These are phyloP conservation scores for Passerina amoena DNA, from an alignment of 2,113 vertebrate species.

Conservation along the genomic window DNA sequence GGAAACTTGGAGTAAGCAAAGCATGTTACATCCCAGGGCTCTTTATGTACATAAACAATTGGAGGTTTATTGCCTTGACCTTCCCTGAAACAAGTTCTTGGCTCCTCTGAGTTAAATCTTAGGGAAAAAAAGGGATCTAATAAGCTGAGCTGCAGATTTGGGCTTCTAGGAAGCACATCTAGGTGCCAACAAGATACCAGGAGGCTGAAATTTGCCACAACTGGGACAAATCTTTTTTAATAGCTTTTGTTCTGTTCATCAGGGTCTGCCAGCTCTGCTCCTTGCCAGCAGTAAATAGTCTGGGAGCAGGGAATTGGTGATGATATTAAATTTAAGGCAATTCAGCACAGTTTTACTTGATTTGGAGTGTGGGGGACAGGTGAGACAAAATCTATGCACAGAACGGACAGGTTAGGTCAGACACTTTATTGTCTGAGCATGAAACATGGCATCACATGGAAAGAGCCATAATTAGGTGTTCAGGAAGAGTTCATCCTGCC, in stretches of 20 bases:
- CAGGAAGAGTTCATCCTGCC: neutral
- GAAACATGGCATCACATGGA: neutral
- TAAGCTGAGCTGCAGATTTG: neutral
- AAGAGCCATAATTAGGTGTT: neutral
- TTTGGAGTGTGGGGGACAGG: neutral
- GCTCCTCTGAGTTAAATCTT: neutral
- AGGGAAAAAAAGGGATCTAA: accelerated
- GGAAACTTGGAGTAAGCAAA: neutral
- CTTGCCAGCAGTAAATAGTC: neutral
- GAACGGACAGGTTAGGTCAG: neutral
- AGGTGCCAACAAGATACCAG: neutral
- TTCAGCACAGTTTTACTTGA: neutral
- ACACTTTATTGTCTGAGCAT: neutral
- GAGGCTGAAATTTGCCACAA: neutral
- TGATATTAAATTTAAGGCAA: neutral
- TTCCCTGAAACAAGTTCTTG: neutral
- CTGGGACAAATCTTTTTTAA: neutral
- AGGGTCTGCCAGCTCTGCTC: neutral
- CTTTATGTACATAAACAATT: neutral
- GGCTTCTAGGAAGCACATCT: neutral
- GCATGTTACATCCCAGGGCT: neutral
- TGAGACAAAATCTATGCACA: neutral
- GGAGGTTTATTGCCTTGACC: neutral
- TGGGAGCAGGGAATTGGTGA: neutral
- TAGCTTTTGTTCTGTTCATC: neutral